Conservation (phyloP, 2,113 vertebrate genomes). For the Saccopteryx leptura region DNA sequence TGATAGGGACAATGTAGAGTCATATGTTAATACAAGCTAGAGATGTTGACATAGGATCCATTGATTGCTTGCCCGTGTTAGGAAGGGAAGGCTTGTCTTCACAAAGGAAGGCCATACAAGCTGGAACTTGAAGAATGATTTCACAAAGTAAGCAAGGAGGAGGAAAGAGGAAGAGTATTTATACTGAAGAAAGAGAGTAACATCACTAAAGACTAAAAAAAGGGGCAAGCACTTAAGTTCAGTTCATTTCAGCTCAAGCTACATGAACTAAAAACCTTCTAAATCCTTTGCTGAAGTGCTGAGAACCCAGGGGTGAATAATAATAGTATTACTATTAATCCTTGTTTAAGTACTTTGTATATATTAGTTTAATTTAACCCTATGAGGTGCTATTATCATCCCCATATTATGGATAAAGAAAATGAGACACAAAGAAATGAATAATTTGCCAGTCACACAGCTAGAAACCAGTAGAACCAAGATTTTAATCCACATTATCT, state of each 20-base stretch:
- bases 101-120: neutral
- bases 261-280: neutral
- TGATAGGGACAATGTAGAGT: neutral
- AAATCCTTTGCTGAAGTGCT: conserved; percentile 6
- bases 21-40: neutral
- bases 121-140: neutral
- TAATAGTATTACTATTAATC: neutral
- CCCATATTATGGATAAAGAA: neutral
- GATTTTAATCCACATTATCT: neutral
- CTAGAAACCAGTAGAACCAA: neutral
- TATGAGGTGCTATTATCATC: neutral
- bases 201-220: neutral
- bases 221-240: neutral
- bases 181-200: neutral
- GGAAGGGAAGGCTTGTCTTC: neutral
- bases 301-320: neutral
- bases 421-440: neutral
- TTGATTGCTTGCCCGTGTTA: neutral
- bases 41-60: neutral
- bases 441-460: neutral
- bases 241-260: neutral
- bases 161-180: neutral
- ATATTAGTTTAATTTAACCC: neutral
- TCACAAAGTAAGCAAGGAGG: neutral
- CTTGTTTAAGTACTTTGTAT: neutral